Conservation (phyloP, 2,888 invertebrate species). For the Diplolepis rosae region DNA sequence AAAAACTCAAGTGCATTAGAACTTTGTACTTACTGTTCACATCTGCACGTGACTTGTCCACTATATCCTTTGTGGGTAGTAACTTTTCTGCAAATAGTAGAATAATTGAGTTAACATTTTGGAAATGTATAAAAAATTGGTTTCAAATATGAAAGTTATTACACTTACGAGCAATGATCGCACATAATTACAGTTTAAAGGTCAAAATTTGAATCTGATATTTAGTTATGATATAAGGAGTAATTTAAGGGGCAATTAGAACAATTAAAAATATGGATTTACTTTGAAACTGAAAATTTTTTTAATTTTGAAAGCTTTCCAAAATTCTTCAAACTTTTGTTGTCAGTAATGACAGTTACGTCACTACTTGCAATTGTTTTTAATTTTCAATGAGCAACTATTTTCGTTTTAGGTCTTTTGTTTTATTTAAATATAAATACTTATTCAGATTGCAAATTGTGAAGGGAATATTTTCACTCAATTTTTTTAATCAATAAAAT, state of each 20-base stretch:
- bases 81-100: slow-evolving; percentile 53
- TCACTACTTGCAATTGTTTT: too few species aligned
- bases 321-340: neutral
- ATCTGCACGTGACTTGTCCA: slow-evolving; percentile 65
- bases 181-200: neutral
- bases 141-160: neutral
- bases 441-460: too few species aligned
- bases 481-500: too few species aligned
- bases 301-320: neutral
- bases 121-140: neutral
- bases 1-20: neutral
- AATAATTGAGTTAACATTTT: neutral
- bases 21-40: slow-evolving; percentile 56
- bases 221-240: neutral
- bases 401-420: too few species aligned
- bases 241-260: neutral
- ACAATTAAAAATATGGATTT: too few species aligned
- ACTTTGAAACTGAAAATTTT: neutral
- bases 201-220: neutral
- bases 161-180: slow-evolving; percentile 3
- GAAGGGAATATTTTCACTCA: too few species aligned
- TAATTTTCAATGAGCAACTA: too few species aligned
- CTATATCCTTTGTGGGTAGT: slow-evolving; percentile 60
- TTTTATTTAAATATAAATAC: too few species aligned
- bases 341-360: too few species aligned